phyloP scores from a whole-genome alignment of 2,113 vertebrate species.

The Peromyscus maniculatus region DNA sequence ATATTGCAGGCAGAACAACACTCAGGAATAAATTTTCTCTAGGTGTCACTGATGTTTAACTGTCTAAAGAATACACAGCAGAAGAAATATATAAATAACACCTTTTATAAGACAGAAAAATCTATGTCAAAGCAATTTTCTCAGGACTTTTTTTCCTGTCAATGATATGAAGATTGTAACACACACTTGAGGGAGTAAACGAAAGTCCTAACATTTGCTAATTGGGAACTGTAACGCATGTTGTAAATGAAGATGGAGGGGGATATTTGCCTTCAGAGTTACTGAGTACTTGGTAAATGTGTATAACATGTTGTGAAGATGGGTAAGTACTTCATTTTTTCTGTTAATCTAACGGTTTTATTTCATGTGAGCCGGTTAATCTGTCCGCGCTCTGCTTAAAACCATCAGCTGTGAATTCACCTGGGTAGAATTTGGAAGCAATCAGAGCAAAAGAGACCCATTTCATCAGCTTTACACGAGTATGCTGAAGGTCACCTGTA shows the following conservation, averaged over 20 bases:
- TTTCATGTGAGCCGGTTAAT: conserved; percentile 53
- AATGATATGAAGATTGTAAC: conserved; percentile 46
- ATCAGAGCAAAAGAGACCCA: conserved; percentile 51
- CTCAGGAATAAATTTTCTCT: background rate
- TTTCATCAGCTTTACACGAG: conserved; percentile 41
- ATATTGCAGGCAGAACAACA: background rate
- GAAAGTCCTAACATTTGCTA: conserved; percentile 5
- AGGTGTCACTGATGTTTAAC: conserved; percentile 39
- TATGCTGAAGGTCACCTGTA: conserved; percentile 15
- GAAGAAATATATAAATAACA: conserved; percentile 52
- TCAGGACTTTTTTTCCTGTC: background rate
- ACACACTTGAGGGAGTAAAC: conserved; percentile 46
- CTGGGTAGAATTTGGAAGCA: conserved; percentile 57
- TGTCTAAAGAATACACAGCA: conserved; percentile 13
- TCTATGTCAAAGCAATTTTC: conserved; percentile 46
- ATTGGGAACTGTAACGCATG: conserved; percentile 8
- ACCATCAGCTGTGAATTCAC: conserved; percentile 53
- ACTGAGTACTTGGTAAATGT: conserved; percentile 44
- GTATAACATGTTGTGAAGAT: conserved; percentile 33
- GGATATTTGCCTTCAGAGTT: conserved; percentile 16
- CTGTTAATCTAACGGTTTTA: conserved; percentile 26
- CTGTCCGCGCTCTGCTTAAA: conserved; percentile 55
- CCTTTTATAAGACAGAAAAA: conserved; percentile 6
- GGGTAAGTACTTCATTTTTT: conserved; percentile 28
- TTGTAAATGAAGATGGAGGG: background rate